A percentile compares a stretch with the other conserved stretches of the same genome.
These are phyloP conservation scores for Megaceryle maxima DNA, from an alignment of 2,113 vertebrate species.

Conservation along the genomic window DNA sequence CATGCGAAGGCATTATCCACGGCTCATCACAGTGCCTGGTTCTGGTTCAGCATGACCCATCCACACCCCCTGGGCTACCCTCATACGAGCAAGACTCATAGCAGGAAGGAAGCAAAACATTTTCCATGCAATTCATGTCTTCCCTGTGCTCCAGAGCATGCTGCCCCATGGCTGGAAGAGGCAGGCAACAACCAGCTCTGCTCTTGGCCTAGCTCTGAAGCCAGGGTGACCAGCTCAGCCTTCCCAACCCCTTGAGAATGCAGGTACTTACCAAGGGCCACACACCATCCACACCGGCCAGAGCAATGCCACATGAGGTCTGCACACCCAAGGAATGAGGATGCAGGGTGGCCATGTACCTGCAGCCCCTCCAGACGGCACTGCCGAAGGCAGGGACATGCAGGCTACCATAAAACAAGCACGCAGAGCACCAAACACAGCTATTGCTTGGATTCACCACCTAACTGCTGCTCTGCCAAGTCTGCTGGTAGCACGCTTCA, in stretches of 20 bases:
- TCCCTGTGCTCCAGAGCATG: neutral
- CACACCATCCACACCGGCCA: neutral
- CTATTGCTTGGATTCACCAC: neutral
- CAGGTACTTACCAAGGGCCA: neutral
- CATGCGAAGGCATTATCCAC: neutral
- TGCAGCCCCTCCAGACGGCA: neutral
- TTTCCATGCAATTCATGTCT: neutral
- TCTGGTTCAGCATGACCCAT: neutral
- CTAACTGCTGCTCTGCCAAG: neutral
- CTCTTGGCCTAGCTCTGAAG: neutral
- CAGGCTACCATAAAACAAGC: neutral
- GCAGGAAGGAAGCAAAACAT: neutral
- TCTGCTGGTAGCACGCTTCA: neutral
- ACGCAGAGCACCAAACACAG: accelerated
- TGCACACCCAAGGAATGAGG: accelerated
- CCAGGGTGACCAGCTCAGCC: neutral
- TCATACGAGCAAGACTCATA: neutral
- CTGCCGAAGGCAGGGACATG: accelerated
- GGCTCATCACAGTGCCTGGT: neutral
- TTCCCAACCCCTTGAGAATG: neutral
- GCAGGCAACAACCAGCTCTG: neutral
- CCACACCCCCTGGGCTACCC: neutral
- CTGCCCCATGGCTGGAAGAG: neutral
- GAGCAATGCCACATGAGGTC: neutral
- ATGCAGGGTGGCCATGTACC: neutral